Evolutionary conservation across 2,797 vertebrate species (phyloP), one percentile per base, ranked within the genome.

Genomic region (Scarus forsteni): DNA sequence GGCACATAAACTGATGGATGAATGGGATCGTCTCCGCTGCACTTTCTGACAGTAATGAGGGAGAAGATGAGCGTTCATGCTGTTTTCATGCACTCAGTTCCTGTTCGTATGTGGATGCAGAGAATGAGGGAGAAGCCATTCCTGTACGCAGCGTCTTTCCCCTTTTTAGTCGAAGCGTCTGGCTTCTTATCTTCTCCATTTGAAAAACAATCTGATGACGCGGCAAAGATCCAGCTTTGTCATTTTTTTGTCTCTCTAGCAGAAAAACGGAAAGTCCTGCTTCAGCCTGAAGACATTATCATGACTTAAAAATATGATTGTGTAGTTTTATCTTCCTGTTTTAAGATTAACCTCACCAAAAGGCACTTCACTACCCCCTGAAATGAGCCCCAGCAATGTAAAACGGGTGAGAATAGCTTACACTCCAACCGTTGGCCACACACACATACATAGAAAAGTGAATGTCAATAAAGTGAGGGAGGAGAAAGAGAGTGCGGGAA

Each of bases 1-100:
- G 97, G 96, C 97, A 97, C 96, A 89, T 89, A 77, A 90, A 89
- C 73, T 66, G 72, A 90, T 85, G 76, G 59, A 54, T 70, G 68
- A 54, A 50, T 66, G 57, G 54, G 46, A 50, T 39, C 9, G 36
- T 66, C 58, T 64, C 45, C 38, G 48, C 16, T 76, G 60, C 55
- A 38, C 58, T 46, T 75, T 66, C 15, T 16, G 63, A 27, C 38
- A 39, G 38, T 48, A 36, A 36, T 16, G 18, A 5, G 44, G 36
- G 38, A 52, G 68, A 53, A 49, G 59, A 59, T 36, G 64, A 72
- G 60, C 0, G 1, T 10, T 64, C 59, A 77, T 73, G 68, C 70
- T 11, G 56, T 60, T 60, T 69, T 68, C 76, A 84, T 83, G 73
- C 76, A 76, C 62, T 85, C 69, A 76, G 61, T 62, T 71, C 66